Percentiles rank a stretch among this genome's conserved stretches.
phyloP scores from a whole-genome alignment of 1,140 invertebrate species.

The Microvelia longipes region DNA sequence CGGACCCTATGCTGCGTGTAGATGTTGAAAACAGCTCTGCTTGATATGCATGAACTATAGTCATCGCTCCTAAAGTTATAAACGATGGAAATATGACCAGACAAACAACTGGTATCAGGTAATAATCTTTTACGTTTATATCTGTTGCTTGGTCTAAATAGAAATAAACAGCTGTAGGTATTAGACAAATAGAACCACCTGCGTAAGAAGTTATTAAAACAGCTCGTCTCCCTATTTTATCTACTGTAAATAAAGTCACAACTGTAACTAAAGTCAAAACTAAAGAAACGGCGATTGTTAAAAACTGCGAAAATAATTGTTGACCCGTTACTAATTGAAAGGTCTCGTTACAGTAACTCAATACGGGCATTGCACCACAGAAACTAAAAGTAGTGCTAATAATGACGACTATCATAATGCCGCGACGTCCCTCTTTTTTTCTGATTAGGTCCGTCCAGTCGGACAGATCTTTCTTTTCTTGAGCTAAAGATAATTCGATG shows the following conservation, averaged over 20 bases:
- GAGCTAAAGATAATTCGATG: neutral
- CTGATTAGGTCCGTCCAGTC: constrained; percentile 15
- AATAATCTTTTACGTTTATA: constrained; percentile 21
- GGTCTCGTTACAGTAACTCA: neutral
- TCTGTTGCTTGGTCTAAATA: constrained; percentile 29
- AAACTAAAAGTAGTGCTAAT: neutral
- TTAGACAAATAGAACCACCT: constrained; percentile 20
- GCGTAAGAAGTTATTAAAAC: constrained; percentile 34
- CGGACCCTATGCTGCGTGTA: constrained; percentile 14
- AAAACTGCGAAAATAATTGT: neutral
- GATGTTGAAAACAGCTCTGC: constrained; percentile 20
- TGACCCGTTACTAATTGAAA: neutral
- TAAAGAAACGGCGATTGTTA: neutral
- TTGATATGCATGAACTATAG: constrained; percentile 9
- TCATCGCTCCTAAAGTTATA: constrained; percentile 11
- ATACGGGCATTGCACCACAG: neutral
- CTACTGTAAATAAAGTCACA: neutral
- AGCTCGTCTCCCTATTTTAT: constrained; percentile 31
- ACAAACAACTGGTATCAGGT: constrained; percentile 5
- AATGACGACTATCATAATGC: neutral
- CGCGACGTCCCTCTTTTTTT: constrained; percentile 12
- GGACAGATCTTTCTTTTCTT: constrained; percentile 1
- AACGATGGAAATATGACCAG: constrained; percentile 9
- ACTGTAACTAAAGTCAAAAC: neutral
- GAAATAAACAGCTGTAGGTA: constrained; percentile 30